These are phyloP conservation scores for Strigamia crassipes DNA, from an alignment of 2,888 invertebrate genomes.

Conservation along the genomic window DNA sequence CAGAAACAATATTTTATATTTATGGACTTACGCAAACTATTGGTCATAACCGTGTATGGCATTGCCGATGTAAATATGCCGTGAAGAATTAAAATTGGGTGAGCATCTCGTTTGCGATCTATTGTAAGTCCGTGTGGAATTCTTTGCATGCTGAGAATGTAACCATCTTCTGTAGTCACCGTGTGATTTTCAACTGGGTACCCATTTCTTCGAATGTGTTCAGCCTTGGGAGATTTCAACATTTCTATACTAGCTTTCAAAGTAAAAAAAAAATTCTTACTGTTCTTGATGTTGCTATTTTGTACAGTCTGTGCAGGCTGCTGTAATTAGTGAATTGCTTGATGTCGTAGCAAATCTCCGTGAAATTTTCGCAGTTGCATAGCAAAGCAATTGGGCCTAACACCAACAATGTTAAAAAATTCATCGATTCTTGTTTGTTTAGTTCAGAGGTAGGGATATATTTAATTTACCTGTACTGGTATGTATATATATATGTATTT, in stretches of 20 bases:
- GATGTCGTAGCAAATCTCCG: too few species aligned
- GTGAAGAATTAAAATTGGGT: neutral
- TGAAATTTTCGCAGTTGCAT: neutral
- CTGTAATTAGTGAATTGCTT: too few species aligned
- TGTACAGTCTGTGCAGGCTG: neutral
- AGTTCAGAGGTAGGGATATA: too few species aligned
- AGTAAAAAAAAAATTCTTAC: neutral
- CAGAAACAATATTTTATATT: too few species aligned
- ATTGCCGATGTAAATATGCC: neutral
- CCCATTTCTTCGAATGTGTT: neutral
- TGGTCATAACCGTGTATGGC: neutral
- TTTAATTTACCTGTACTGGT: too few species aligned
- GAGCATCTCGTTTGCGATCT: neutral
- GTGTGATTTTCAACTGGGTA: neutral
- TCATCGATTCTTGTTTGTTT: too few species aligned
- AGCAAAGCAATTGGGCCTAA: too few species aligned
- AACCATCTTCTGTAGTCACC: neutral
- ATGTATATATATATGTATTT: too few species aligned
- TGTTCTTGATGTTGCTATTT: neutral
- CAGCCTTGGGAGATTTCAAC: neutral
- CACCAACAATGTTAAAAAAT: too few species aligned
- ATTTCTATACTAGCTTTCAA: too few species aligned
- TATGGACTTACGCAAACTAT: too few species aligned
- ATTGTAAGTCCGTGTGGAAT: neutral
- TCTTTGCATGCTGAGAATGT: neutral